Evolutionary conservation across 2,113 vertebrate genomes (phyloP), one percentile per base, ranked within the genome.

Genomic region (Equus przewalskii): DNA sequence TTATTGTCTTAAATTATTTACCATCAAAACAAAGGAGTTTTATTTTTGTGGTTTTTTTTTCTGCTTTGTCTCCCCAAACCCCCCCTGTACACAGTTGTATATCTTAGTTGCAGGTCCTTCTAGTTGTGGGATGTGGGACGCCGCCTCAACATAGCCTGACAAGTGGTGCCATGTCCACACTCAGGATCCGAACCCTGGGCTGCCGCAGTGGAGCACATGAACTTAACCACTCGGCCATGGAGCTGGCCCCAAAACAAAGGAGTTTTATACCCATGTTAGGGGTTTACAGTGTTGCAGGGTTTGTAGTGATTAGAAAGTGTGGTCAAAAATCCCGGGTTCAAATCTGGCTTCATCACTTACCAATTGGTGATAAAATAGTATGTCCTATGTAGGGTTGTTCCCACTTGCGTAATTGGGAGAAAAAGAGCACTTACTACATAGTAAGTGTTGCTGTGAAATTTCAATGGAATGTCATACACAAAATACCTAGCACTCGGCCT

Each of bases 351-450:
- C 9, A 64, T 26, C 33, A 49, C 21, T 56, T 41, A 44, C 10
- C 46, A 13, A 1, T 28, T 36, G 1, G 13, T 14, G 67, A 67
- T 73, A 89, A 94, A 89, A 73, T n/a, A 64, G 18, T 54, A 36
- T 49, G 0, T 15, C 11, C 11, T 44, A n/a, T 3, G 1, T 14
- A 21, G 2, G 5, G 6, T 56, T 64, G 9, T 6, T 69, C 30
- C 65, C 12, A 1, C 28, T 58, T 64, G 54, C 8, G 3, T 22
- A 56, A 8, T 30, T 67, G 2, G 7, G 21, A 79, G 26, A 26
- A 78, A 79, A 87, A 64, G 22, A 67, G n/a, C 12, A 41, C 13
- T 67, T 56, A 49, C 12, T 30, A 22, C 12, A 54, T 44, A 13
- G 3, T 33, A 56, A 33, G 1, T 26, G 1, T 65, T 80, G 19